phyloP scores from a whole-genome alignment of 2,888 invertebrate species.

The Zelleria hepariella region DNA sequence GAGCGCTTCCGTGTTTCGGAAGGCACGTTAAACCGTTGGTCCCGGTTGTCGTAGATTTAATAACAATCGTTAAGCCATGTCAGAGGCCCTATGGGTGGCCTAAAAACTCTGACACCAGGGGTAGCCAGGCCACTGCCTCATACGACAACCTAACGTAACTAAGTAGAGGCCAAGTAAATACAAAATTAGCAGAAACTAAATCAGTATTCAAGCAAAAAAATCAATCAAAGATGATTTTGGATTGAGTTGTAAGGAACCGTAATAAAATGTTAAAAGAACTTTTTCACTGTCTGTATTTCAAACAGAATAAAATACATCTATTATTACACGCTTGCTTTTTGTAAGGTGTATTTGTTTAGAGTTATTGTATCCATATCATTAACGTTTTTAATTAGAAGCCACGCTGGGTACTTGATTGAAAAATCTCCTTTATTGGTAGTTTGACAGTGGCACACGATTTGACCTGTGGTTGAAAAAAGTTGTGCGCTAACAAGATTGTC shows the following conservation, averaged over 20 bases:
- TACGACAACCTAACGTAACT: too few species aligned
- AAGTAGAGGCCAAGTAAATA: too few species aligned
- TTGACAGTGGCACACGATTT: not conserved
- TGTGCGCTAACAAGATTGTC: conserved; percentile 19
- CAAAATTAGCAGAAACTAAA: too few species aligned
- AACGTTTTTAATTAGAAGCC: conserved; percentile 48
- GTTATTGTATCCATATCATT: conserved; percentile 36
- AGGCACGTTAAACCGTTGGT: too few species aligned
- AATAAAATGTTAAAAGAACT: not conserved
- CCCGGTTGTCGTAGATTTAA: too few species aligned
- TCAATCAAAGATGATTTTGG: not conserved
- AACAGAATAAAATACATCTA: not conserved
- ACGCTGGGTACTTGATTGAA: conserved; percentile 56
- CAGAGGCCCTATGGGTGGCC: too few species aligned
- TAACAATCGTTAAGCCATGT: too few species aligned
- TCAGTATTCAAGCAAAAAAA: not conserved
- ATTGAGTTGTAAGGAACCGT: not conserved
- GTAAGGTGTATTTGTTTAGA: not conserved
- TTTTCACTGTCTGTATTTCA: not conserved
- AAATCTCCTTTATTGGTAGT: conserved; percentile 26
- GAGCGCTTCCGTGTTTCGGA: too few species aligned
- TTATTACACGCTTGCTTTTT: not conserved
- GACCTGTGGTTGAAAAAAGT: not conserved
- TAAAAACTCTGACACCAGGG: too few species aligned
- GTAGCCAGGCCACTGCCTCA: too few species aligned